Base-by-base conservation (phyloP, 2,888 invertebrate species). In the Tachina fera region DNA sequence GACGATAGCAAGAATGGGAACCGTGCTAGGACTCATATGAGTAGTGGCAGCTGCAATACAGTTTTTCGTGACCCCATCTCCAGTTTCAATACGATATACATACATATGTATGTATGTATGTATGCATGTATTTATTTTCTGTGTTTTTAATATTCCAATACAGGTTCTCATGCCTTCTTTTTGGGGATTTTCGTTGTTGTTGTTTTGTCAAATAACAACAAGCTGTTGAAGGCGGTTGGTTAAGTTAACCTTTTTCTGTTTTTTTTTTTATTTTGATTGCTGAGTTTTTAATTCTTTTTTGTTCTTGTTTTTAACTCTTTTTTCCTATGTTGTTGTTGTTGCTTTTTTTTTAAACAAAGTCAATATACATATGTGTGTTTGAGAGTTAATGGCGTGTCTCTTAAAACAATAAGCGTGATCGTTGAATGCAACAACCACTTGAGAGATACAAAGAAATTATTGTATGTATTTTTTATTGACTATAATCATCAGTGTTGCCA, bases 391-490 rank as follows among this genome's bases (percentile, higher is more conserved):
- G 41, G 75, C 72, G 65, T 71, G 70, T 75, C 76, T 65, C 58
- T 53, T 79, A 75, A 70, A 68, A 76, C 68, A 80, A 65, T 67
- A 76, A 83, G 78, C 60, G 49, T 77, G 76, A 83, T 80, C 68
- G 80, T 77, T 83, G 80, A 68, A 86, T 83, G 83, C 83, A 86
- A 83, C 76, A 76, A 72, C 82, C 80, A 83, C 83, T 86, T 80
- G 72, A 86, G 72, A 83, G 80, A 80, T 76, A 86, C 72, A 83
- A 83, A 80, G 79, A 72, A 80, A 68, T 72, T n/a, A n/a, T n/a
- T n/a, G n/a, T 41, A 39, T 83, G 77, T 70, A 75, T 79, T 72
- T 76, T 78, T 65, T 56, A 60, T 63, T 63, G 45, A 45, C 11
- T 63, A 19, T 13, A 63, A 63, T 43, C 16, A 63, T 43, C 11